Conservation (phyloP, 2,888 invertebrate species). For the Synanthedon formicaeformis region DNA sequence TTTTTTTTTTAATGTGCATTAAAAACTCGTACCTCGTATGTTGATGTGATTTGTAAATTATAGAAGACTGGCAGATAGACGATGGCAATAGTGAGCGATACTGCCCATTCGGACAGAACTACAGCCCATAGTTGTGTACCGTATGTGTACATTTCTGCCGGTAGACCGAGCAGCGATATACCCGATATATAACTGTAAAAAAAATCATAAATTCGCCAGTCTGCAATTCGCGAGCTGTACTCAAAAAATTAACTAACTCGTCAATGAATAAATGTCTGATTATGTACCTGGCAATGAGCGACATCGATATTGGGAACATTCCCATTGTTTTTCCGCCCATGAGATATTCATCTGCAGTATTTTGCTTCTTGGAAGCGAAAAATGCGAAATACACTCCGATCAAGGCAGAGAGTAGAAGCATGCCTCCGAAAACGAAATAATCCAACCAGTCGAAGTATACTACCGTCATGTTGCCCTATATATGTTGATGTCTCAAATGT, state of each 20-base stretch:
- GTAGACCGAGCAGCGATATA: conserved; percentile 77
- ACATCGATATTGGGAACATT: conserved; percentile 83
- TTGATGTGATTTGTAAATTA: conserved; percentile 78
- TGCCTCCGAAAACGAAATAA: conserved; percentile 74
- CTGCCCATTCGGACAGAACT: conserved; percentile 73
- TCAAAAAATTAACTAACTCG: background rate
- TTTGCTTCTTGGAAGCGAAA: conserved; percentile 75
- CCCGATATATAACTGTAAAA: conserved; percentile 79
- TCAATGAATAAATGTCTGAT: background rate
- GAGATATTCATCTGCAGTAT: conserved; percentile 78
- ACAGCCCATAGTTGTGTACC: conserved; percentile 80
- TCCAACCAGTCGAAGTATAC: conserved; percentile 73
- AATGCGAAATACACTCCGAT: conserved; percentile 80
- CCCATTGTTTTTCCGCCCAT: conserved; percentile 83
- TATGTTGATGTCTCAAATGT: conserved; percentile 2
- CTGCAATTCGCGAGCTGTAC: too few relatives aligned
- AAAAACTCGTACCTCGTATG: conserved; percentile 73
- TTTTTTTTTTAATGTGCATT: background rate
- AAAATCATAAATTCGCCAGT: background rate
- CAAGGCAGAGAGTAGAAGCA: conserved; percentile 74
- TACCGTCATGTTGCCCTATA: conserved; percentile 30
- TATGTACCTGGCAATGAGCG: conserved; percentile 78
- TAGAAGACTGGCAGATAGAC: conserved; percentile 81
- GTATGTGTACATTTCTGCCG: conserved; percentile 82
- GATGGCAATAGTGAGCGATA: conserved; percentile 74